Conservation (phyloP, 2,113 vertebrate genomes). For the Microcebus lehilahytsara region DNA sequence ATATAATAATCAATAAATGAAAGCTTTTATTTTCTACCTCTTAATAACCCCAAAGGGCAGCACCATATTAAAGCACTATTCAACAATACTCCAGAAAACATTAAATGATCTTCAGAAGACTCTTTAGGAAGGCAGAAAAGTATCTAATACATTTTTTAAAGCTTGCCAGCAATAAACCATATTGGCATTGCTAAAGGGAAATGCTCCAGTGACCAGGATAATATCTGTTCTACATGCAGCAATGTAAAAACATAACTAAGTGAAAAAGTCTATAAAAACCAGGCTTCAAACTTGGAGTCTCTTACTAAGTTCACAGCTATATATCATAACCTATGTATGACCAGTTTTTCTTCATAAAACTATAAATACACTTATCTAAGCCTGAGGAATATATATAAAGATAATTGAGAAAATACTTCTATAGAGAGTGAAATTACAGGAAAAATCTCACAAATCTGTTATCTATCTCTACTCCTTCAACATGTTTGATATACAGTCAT, state of each 20-base stretch:
- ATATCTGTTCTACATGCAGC: slow-evolving; percentile 28
- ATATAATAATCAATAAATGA: slow-evolving; percentile 59
- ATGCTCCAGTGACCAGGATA: slow-evolving; percentile 32
- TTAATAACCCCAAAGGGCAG: slow-evolving; percentile 39
- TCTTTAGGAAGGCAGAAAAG: slow-evolving; percentile 23
- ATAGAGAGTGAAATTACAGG: slow-evolving; percentile 25
- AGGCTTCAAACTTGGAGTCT: slow-evolving; percentile 40
- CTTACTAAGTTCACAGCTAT: slow-evolving; percentile 24
- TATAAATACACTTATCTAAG: slow-evolving; percentile 12
- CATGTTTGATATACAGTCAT: background rate
- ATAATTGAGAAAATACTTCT: slow-evolving; percentile 24
- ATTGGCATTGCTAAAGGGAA: background rate
- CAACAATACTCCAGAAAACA: slow-evolving; percentile 49
- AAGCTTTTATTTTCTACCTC: slow-evolving; percentile 59
- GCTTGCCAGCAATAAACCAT: slow-evolving; percentile 22
- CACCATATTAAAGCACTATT: slow-evolving; percentile 42
- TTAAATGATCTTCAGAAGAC: slow-evolving; percentile 44
- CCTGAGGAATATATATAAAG: background rate
- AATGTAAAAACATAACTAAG: slow-evolving; percentile 20
- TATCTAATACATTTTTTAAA: slow-evolving; percentile 31
- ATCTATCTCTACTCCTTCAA: slow-evolving; percentile 6
- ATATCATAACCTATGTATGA: background rate
- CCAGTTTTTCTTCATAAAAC: slow-evolving; percentile 42
- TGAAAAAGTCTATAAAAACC: slow-evolving; percentile 21
- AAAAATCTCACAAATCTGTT: background rate